Percentiles rank a stretch among this genome's conserved stretches.
Evolutionary conservation across 2,888 invertebrate genomes (phyloP).

Genomic region (Cremastinae sp.): DNA sequence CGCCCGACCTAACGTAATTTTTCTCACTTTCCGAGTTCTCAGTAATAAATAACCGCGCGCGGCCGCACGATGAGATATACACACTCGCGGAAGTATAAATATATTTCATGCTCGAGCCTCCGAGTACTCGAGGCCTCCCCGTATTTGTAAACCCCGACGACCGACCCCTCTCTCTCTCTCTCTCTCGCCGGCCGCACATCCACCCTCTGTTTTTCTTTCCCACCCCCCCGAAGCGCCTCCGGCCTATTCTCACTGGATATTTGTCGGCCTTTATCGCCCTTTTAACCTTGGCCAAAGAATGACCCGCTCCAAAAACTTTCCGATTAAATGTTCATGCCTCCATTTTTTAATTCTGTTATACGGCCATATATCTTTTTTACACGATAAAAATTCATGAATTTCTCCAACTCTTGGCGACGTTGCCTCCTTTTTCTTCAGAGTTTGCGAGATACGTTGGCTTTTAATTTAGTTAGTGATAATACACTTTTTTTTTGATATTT

Average conservation of each 20-base stretch:
- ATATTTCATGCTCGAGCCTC: slow-evolving; percentile 42
- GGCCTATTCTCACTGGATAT: slow-evolving; percentile 10
- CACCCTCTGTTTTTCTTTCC: slow-evolving; percentile 27
- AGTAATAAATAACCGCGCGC: slow-evolving; percentile 73
- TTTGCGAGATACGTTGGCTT: too few species aligned
- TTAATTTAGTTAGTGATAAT: too few species aligned
- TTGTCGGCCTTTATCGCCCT: slow-evolving; percentile 1
- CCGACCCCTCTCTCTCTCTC: too few species aligned
- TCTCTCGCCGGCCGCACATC: slow-evolving; percentile 30
- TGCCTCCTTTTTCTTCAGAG: too few species aligned
- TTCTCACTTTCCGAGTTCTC: slow-evolving; percentile 79
- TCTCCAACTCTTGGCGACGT: too few species aligned
- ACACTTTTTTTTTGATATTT: too few species aligned
- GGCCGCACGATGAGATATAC: slow-evolving; percentile 46
- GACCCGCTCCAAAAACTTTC: too few species aligned
- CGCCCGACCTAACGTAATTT: slow-evolving; percentile 75
- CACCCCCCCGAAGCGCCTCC: neutral
- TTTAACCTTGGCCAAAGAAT: neutral
- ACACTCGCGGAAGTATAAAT: slow-evolving; percentile 33
- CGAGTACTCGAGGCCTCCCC: slow-evolving; percentile 57
- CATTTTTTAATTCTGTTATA: too few species aligned
- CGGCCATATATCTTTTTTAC: neutral
- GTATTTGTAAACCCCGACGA: too few species aligned
- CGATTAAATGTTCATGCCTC: neutral
- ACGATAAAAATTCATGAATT: too few species aligned